A percentile compares a stretch with the other conserved stretches of the same genome.
phyloP scores from a whole-genome alignment of 2,888 invertebrate genomes.

The Terebella lapidaria region DNA sequence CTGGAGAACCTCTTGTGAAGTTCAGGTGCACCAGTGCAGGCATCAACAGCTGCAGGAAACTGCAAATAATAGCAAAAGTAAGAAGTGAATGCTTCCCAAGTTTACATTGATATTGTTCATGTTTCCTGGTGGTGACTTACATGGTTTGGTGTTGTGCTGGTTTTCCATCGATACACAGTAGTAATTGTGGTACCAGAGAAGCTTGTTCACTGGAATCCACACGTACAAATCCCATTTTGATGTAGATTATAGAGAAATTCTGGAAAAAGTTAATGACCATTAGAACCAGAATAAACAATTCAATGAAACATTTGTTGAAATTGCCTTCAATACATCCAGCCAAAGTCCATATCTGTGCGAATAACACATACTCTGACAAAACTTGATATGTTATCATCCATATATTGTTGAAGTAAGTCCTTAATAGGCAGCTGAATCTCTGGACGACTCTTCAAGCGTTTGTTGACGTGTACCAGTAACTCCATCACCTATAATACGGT shows the following conservation, averaged over 20 bases:
- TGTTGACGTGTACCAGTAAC: constrained; percentile 83
- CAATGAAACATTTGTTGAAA: background rate
- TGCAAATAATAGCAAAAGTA: constrained; percentile 45
- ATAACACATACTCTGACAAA: constrained; percentile 72
- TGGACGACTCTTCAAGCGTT: constrained; percentile 77
- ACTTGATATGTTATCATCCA: constrained; percentile 69
- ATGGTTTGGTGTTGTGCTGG: constrained; percentile 80
- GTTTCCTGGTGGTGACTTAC: too few relatives aligned
- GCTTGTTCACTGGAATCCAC: constrained; percentile 71
- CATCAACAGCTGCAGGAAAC: constrained; percentile 74
- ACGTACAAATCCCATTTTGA: constrained; percentile 85
- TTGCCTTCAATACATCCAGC: background rate
- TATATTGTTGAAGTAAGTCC: constrained; percentile 73
- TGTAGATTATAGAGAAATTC: constrained; percentile 91
- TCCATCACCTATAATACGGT: constrained; percentile 77
- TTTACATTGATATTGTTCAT: too few relatives aligned
- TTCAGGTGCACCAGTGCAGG: constrained; percentile 72
- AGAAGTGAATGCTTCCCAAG: background rate
- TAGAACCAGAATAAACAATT: too few relatives aligned
- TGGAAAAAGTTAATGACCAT: constrained; percentile 53
- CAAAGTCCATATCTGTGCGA: background rate
- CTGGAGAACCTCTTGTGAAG: constrained; percentile 63
- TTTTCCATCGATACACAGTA: constrained; percentile 76
- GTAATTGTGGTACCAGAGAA: constrained; percentile 68
- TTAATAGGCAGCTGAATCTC: constrained; percentile 82